These are phyloP conservation scores for Podarcis muralis DNA, from an alignment of 2,113 vertebrate species.

Conservation along the genomic window DNA sequence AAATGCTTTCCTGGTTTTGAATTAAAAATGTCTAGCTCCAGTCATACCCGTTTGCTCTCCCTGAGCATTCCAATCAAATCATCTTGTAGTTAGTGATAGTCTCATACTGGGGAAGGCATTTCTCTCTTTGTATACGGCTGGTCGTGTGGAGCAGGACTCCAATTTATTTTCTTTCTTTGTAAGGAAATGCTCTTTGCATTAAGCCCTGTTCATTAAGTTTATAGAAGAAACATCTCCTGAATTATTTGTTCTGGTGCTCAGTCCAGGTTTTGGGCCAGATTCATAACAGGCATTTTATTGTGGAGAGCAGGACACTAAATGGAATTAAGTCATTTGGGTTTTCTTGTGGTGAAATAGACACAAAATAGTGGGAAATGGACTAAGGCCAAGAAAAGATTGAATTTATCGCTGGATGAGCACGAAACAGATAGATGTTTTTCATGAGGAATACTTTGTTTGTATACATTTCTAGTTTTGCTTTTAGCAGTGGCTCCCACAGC, in stretches of 20 bases:
- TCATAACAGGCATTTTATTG: slow-evolving; percentile 27
- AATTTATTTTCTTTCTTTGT: slow-evolving; percentile 29
- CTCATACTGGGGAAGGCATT: background rate
- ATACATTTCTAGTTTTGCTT: background rate
- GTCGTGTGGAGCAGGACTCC: slow-evolving; percentile 10
- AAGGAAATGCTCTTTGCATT: slow-evolving; percentile 1
- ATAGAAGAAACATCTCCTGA: slow-evolving; percentile 29
- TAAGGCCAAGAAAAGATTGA: background rate
- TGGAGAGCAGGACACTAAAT: background rate
- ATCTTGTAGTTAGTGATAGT: slow-evolving; percentile 17
- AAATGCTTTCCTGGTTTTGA: slow-evolving; percentile 43
- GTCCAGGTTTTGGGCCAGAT: slow-evolving; percentile 22
- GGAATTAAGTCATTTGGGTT: background rate
- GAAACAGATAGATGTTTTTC: background rate
- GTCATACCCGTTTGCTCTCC: slow-evolving; percentile 22
- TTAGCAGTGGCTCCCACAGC: background rate
- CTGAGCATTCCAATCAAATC: background rate
- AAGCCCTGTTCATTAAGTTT: slow-evolving; percentile 27
- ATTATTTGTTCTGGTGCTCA: slow-evolving; percentile 13
- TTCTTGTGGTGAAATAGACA: background rate
- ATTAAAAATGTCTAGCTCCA: slow-evolving; percentile 23
- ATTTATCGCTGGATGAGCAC: background rate
- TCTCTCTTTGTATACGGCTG: background rate
- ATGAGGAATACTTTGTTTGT: slow-evolving; percentile 15
- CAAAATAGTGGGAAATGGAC: slow-evolving; percentile 24